Base-by-base conservation (phyloP, 1,140 invertebrate genomes). In the Leptinotarsa texana region DNA sequence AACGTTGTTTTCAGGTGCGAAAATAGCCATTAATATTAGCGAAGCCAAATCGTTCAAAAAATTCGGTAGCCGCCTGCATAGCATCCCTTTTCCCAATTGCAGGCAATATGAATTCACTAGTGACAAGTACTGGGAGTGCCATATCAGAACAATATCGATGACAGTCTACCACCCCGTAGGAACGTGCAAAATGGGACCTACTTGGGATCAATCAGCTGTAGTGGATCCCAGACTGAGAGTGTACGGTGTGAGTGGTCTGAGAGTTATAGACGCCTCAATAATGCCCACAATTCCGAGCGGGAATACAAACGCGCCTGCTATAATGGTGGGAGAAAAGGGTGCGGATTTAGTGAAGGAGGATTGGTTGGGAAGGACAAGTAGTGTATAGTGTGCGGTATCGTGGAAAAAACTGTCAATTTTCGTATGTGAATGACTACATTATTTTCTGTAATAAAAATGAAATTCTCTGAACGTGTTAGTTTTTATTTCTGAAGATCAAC, bases 241-340 rank as follows among this genome's bases (percentile, higher is more conserved):
- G 1, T 91, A 95, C 78, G 94, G 95, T 0, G 84, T 96, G 0
- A 82, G 89, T 42, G 92, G 93, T 18, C 85, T 96, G 4, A 87
- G 95, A 61, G 94, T 97, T 15, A 93, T 95, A 62, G 95, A 96
- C 83, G 94, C 94, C 6, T 95, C 93, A 71, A 93, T 96, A 73
- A 96, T 96, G 94, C 95, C 95, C 0, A 93, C 91, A 0, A 94
- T 96, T 72, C 88, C 88, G 6, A 86, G 85, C 76, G 85, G 83
- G 18, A 86, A 86, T 73, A 86, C 85, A 15, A 86, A 86, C 72
- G 85, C 85, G 8, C 84, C 85, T 0, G 79, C 79, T 11, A 85
- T 86, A 24, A 86, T 86, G 85, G 81, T 86, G 3, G 85, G 84
- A 2, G 85, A 86, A 77, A 86, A 86, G 49, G 85, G 82, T 3